Base-by-base conservation (phyloP, 2,113 vertebrate species). In the Rhynchomys soricoides region DNA sequence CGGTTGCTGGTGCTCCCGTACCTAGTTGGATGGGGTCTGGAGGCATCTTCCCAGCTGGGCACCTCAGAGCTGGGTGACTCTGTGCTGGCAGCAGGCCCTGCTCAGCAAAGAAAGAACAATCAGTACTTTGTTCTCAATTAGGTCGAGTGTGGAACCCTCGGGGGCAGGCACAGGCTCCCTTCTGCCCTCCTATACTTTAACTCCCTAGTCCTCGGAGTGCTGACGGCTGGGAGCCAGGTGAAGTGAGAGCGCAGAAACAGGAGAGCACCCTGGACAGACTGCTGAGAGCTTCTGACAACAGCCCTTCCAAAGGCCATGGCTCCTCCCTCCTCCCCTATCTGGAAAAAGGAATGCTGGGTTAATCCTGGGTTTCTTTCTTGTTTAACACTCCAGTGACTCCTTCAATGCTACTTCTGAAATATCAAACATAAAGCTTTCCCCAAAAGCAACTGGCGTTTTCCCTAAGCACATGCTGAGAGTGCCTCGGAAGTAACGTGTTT, bases 31-130 rank as follows among this genome's bases (percentile, higher is more conserved):
- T n/a, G 45, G 21, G 52, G 52, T 71, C 57, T 68, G 79, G 79
- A 66, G 89, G 64, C n/a, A 78, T 81, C 90, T 64, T 31, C 57
- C 57, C n/a, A 83, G 55, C 55, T 29, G n/a, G 86, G 70, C 29
- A 86, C 71, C 90, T 81, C 17, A 1, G 59, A 37, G 37, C 74
- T 43, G 57, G 89, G 75, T 59, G 16, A 86, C 78, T 92, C 50
- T n/a, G 17, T 0, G 0, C 70, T 90, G 96, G 88, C 85, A 57
- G 43, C 24, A 29, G 37, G 82, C 71, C 45, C 45, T 2, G 21
- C 50, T 92, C 40, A 24, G 95, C 94, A 96, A 85, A 92, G 92
- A 96, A 97, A 92, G 87, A 94, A 97, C 90, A 97, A 55, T 97
- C 24, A 55, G 10, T 37, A 19, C 3, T 2, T 48, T 97, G 93